A percentile compares a stretch with the other conserved stretches of the same genome.
phyloP scores from a whole-genome alignment of 2,797 vertebrate species.

The Prionace glauca region DNA sequence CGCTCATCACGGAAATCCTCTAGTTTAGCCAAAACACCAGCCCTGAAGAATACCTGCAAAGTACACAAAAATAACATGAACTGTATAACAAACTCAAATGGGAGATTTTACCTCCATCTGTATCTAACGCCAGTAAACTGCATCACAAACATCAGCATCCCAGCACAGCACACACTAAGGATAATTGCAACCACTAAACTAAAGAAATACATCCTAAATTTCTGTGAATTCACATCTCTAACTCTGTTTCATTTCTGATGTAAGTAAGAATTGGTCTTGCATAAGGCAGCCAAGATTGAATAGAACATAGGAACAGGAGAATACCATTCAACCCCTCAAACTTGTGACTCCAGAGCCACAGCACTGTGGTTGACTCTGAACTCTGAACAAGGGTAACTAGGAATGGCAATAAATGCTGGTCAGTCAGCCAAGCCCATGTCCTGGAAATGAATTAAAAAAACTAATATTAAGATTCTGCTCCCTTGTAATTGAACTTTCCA shows the following conservation, averaged over 20 bases:
- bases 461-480: background rate
- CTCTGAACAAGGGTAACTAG: too few species aligned
- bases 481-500: background rate
- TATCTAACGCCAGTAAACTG: background rate
- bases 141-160: background rate
- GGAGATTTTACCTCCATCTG: background rate
- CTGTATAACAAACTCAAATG: background rate
- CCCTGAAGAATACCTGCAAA: conserved; percentile 58
- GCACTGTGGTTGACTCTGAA: too few species aligned
- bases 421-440: too few species aligned
- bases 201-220: background rate
- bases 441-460: too few species aligned
- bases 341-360: background rate
- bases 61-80: background rate
- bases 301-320: background rate
- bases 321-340: background rate
- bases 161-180: background rate
- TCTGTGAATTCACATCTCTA: background rate
- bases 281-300: background rate
- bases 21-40: conserved; percentile 57
- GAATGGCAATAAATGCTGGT: too few species aligned
- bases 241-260: background rate
- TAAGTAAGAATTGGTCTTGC: background rate
- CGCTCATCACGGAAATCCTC: conserved; percentile 59
- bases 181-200: background rate